These are phyloP conservation scores for Rotaria macrura DNA, from an alignment of 2,888 invertebrate species.

Conservation along the genomic window DNA sequence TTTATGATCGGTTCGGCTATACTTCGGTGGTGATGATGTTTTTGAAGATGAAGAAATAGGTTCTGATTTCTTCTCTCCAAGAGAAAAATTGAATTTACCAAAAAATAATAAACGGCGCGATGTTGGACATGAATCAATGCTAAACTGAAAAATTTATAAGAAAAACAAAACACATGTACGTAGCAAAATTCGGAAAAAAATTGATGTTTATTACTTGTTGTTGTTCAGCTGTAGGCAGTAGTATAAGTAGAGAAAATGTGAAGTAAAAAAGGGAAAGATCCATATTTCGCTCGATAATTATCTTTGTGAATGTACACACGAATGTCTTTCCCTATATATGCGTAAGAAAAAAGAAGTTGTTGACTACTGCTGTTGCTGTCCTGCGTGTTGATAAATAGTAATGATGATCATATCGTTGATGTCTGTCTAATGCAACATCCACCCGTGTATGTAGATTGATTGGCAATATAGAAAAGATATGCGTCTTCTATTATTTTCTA, in stretches of 20 bases:
- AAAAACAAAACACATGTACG: too few species aligned
- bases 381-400: neutral
- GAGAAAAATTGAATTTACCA: neutral
- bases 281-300: neutral
- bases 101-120: conserved; percentile 5
- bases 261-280: neutral
- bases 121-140: neutral
- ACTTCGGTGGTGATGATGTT: neutral
- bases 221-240: neutral
- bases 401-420: neutral
- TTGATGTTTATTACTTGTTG: neutral
- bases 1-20: neutral
- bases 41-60: neutral
- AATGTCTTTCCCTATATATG: neutral
- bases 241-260: neutral
- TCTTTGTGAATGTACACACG: neutral
- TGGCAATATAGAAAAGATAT: neutral
- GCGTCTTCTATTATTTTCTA: neutral
- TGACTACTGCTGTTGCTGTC: neutral
- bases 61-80: neutral
- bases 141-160: neutral
- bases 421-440: neutral
- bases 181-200: too few species aligned
- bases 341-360: neutral
- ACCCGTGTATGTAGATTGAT: neutral